Evolutionary conservation across 2,888 invertebrate genomes (phyloP), one percentile per base, ranked within the genome.

Genomic region (Lithophane socia): DNA sequence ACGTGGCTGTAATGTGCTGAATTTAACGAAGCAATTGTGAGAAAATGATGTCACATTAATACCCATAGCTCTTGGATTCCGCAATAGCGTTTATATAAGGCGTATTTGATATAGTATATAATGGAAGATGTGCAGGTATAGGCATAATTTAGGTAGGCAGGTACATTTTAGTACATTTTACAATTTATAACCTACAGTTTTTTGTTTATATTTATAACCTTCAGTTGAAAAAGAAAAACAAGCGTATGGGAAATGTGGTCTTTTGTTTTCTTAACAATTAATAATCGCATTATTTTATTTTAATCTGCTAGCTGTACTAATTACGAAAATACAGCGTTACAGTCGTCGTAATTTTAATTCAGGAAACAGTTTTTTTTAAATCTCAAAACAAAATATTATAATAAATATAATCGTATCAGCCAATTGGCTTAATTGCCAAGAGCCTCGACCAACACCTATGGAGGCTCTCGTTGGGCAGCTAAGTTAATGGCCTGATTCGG

Each of bases 11-110:
- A 77, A 82, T 82, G 56, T 64, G 82, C 16, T 68, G 60, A 77
- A 58, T 66, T 76, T 65, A 82, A 82, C 64, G 60, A 72, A 71
- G 83, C 52, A 56, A 47, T 82, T 82, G 67, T 72, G 71, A 44
- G 83, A 72, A 61, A 82, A 82, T 82, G 12, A 81, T 75, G 75
- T 58, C 58, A 74, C 66, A 85, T 58, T 76, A 84, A 63, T 58
- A 37, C 21, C 42, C 37, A 56, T 67, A 83, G 42, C 61, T 79
- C 24, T 44, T 68, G 70, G 44, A 70, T 60, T 52, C 12, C 56
- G 79, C 16, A 84, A 56, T 44, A 24, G n/a, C 79, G 54, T 77
- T 44, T 21, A n/a, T 66, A 54, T 9, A 16, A 9, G 42, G 8
- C 12, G 12, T n/a, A 44, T 29, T 75, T 47, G 24, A 5, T n/a